Evolutionary conservation across 2,113 vertebrate genomes (phyloP).

Genomic region (Corythornis cristatus): DNA sequence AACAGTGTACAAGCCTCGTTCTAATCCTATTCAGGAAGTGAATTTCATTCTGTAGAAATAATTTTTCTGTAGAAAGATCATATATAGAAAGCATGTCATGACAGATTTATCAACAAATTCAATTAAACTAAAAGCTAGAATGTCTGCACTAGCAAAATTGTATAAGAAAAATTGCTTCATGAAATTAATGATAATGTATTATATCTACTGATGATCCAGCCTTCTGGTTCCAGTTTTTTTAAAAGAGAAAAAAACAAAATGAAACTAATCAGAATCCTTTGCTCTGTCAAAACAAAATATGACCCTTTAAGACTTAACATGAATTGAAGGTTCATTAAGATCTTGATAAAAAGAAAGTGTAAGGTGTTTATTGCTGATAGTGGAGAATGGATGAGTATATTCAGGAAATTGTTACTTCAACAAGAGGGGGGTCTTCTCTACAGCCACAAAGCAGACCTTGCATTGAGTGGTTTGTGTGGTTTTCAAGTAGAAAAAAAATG

Average conservation of each 20-base stretch:
- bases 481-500: neutral
- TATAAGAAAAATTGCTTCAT: slow-evolving; percentile 18
- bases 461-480: neutral
- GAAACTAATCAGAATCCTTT: neutral
- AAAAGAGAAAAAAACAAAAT: neutral
- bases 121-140: slow-evolving; percentile 57
- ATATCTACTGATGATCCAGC: neutral
- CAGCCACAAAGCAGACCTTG: neutral
- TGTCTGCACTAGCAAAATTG: neutral
- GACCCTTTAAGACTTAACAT: neutral
- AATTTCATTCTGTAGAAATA: neutral
- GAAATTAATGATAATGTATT: slow-evolving; percentile 6
- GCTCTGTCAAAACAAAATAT: neutral
- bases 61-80: neutral
- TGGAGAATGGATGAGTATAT: neutral
- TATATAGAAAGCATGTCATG: neutral
- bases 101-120: slow-evolving; percentile 58
- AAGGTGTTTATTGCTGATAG: neutral
- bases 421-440: neutral
- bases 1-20: neutral
- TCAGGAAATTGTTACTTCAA: neutral
- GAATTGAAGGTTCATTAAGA: neutral
- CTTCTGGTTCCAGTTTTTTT: neutral
- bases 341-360: neutral
- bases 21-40: neutral